Percentiles rank a stretch among this genome's conserved stretches.
Evolutionary conservation across 2,113 vertebrate genomes (phyloP).

Genomic region (Gnathonemus echidnorhynchus): DNA sequence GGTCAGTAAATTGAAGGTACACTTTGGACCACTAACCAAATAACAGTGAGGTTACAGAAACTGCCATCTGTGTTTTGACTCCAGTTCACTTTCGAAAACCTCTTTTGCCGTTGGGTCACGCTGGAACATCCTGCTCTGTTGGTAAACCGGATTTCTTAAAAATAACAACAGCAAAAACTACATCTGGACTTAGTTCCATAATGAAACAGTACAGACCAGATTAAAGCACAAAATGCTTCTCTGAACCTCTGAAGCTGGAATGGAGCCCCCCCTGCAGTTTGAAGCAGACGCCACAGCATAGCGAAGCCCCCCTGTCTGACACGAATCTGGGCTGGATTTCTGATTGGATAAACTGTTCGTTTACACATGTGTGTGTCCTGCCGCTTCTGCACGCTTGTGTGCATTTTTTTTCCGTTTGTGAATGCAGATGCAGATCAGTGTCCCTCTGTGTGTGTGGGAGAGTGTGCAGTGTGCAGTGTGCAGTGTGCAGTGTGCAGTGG

Average conservation of each 20-base stretch:
- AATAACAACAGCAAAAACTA: background rate
- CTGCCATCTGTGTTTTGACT: background rate
- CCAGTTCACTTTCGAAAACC: background rate
- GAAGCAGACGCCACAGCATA: background rate
- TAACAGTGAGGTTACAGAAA: background rate
- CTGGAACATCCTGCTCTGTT: background rate
- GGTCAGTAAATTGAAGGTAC: background rate
- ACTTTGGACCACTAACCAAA: background rate
- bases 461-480: too few relatives aligned
- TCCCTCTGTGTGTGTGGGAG: background rate
- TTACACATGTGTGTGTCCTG: background rate
- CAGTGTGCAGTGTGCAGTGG: too few relatives aligned
- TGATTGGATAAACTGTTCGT: background rate
- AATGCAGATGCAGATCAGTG: background rate
- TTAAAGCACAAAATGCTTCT: background rate
- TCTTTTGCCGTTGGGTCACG: background rate
- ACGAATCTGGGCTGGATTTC: background rate
- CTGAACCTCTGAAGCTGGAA: background rate
- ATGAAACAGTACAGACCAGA: background rate
- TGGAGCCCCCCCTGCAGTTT: background rate
- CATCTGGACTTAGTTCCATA: background rate
- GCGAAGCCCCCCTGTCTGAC: background rate
- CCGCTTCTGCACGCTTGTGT: background rate
- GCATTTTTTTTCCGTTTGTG: background rate
- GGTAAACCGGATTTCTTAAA: background rate